phyloP scores from a whole-genome alignment of 2,888 invertebrate genomes.

The Mesoligia furuncula region DNA sequence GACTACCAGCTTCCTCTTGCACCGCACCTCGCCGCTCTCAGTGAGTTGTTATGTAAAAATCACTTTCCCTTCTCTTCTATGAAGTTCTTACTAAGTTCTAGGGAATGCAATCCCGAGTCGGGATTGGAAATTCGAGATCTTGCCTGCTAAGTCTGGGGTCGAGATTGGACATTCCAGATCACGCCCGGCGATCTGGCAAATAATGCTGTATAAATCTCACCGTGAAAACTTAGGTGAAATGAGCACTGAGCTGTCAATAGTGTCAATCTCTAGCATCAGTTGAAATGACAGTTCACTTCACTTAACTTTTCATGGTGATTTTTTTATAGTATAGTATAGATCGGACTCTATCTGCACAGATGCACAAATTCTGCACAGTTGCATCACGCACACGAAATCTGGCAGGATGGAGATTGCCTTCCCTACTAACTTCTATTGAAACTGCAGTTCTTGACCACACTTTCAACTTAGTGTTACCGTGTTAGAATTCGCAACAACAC shows the following conservation, averaged over 20 bases:
- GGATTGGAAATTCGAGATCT: neutral
- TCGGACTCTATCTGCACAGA: neutral
- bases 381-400: neutral
- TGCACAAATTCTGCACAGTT: neutral
- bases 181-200: neutral
- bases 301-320: neutral
- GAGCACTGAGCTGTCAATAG: neutral
- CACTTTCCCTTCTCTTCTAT: slow-evolving; percentile 32
- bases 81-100: slow-evolving; percentile 5
- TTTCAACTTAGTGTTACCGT: neutral
- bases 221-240: neutral
- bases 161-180: neutral
- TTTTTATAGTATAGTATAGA: neutral
- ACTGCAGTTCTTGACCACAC: neutral
- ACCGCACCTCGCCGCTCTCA: slow-evolving; percentile 88
- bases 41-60: slow-evolving; percentile 87
- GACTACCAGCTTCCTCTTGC: slow-evolving; percentile 88
- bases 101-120: neutral
- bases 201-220: neutral
- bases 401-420: neutral
- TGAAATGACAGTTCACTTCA: neutral
- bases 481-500: neutral
- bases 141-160: neutral
- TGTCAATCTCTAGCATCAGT: neutral
- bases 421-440: neutral